A percentile compares a stretch with the other conserved stretches of the same genome.
Evolutionary conservation across 2,888 invertebrate genomes (phyloP).

Genomic region (Platycheirus rosarum): DNA sequence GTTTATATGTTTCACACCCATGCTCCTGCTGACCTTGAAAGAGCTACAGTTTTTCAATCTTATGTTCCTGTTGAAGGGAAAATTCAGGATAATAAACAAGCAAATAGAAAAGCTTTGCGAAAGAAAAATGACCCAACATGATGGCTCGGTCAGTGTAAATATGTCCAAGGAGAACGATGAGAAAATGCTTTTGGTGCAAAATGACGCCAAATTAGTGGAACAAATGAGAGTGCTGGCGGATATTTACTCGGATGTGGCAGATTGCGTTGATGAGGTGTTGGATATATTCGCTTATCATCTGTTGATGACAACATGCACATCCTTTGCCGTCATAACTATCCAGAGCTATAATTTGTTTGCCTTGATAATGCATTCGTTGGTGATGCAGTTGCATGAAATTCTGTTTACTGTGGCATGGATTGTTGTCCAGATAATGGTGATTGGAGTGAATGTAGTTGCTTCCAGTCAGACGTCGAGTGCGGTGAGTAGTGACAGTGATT

Average conservation of each 20-base stretch:
- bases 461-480: constrained; percentile 76
- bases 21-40: constrained; percentile 76
- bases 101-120: constrained; percentile 66
- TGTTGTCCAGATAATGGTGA: constrained; percentile 76
- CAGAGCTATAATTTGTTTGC: constrained; percentile 78
- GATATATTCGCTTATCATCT: constrained; percentile 77
- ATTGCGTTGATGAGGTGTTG: constrained; percentile 76
- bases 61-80: constrained; percentile 76
- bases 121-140: constrained; percentile 15
- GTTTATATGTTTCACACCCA: constrained; percentile 78
- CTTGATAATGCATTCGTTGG: constrained; percentile 74
- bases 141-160: constrained; percentile 31
- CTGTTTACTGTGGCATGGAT: constrained; percentile 77
- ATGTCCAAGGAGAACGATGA: constrained; percentile 30
- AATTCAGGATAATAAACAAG: constrained; percentile 75
- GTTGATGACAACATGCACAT: constrained; percentile 75
- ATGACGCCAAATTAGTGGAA: constrained; percentile 46
- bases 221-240: constrained; percentile 74
- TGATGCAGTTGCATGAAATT: constrained; percentile 75
- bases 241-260: constrained; percentile 75
- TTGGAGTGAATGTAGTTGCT: constrained; percentile 76
- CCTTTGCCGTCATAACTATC: constrained; percentile 77
- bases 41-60: constrained; percentile 78
- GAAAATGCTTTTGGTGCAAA: constrained; percentile 8
- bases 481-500: constrained; percentile 69